Base-by-base conservation (phyloP, 2,888 invertebrate species). In the Heliconius hortense region DNA sequence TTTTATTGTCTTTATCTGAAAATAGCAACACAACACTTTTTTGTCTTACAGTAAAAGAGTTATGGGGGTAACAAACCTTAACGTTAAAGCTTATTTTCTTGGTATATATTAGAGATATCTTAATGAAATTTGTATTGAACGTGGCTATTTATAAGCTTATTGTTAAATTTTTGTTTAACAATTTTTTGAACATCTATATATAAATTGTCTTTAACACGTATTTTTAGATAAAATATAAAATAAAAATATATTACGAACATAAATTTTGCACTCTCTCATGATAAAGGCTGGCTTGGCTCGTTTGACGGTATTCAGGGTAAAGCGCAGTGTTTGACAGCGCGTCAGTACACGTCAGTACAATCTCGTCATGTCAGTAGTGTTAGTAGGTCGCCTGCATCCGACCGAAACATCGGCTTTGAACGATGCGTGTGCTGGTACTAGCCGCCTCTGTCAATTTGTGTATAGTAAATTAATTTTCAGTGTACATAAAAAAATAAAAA, bases 311-410 rank as follows among this genome's bases (percentile, higher is more conserved):
- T 28, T 18, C 13, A 53, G 53, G 28, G 28, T 53, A 69, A 53
- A 69, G 53, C 53, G 13, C 68, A 53, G 15, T 28, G 68, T 68
- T 28, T 53, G 68, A 68, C 48, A 68, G 53, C 24, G 18, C 43
- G 56, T 56, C 56, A n/a, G 56, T 56, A 56, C 26, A 26, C 26
- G 68, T 68, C 48, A 64, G 68, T 28, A 31, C 53, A 53, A 39
- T 64, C 64, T 39, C 68, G 68, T 48, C 67, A 67, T 26, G 68
- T 28, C 35, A 39, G 35, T n/a, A 7, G 35, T 13, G 64, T 39
- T 39, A n/a, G 64, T 35, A 24, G 56, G 59, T 24, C 24, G 59
- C 13, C 59, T 59, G 24, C 59, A 13, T 59, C 59, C 24, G 26
- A 60, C 26, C 60, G 26, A 60, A 26, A 60, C 26, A 26, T 15